phyloP scores from a whole-genome alignment of 2,888 invertebrate genomes.

The Chrysomela aeneicollis region DNA sequence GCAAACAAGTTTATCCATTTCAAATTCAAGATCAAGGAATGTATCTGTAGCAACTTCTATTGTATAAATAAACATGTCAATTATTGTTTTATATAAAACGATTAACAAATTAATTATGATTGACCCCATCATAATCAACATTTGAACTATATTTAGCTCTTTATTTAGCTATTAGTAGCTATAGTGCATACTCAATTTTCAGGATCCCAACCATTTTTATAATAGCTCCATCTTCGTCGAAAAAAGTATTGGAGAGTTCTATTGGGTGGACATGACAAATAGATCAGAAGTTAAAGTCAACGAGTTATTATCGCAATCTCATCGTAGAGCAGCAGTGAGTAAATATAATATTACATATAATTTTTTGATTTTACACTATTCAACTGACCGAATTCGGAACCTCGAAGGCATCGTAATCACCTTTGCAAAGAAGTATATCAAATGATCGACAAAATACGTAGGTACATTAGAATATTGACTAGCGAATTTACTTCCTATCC shows the following conservation, averaged over 20 bases:
- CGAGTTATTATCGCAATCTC: conserved; percentile 79
- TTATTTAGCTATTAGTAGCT: too few relatives aligned
- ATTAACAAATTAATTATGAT: too few relatives aligned
- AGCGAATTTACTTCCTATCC: too few relatives aligned
- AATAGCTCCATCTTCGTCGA: conserved; percentile 76
- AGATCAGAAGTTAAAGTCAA: conserved; percentile 69
- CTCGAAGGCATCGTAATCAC: too few relatives aligned
- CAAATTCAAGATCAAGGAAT: conserved; percentile 1
- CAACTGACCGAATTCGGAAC: too few relatives aligned
- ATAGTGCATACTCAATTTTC: conserved; percentile 43
- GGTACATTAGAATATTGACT: too few relatives aligned
- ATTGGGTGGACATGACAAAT: conserved; percentile 76
- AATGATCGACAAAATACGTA: too few relatives aligned
- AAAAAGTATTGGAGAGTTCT: conserved; percentile 66
- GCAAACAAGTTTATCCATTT: not conserved
- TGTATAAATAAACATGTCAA: not conserved
- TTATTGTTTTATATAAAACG: not conserved
- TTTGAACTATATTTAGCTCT: too few relatives aligned
- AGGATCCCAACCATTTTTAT: conserved; percentile 82
- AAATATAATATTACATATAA: not conserved
- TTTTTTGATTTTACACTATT: conserved; percentile 18
- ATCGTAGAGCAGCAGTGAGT: conserved; percentile 85
- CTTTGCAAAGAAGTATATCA: too few relatives aligned
- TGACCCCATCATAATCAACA: too few relatives aligned
- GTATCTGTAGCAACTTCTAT: not conserved